Conservation (phyloP, 2,797 vertebrate species). For the Chelon auratus region DNA sequence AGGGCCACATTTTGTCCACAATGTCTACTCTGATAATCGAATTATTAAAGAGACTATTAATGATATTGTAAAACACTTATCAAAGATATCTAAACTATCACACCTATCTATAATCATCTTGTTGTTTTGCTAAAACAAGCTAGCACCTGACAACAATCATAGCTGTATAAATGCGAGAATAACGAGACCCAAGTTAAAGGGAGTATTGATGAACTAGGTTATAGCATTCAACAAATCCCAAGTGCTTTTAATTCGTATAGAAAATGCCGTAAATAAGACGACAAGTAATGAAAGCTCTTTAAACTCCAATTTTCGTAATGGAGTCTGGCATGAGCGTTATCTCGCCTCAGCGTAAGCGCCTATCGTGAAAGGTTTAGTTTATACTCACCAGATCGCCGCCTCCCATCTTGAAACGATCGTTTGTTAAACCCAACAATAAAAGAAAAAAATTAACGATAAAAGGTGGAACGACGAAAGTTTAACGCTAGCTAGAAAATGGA, state of each 20-base stretch:
- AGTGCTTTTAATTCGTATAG: accelerated
- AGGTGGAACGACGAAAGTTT: background rate
- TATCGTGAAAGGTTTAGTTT: background rate
- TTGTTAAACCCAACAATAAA: slow-evolving; percentile 20
- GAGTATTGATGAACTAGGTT: background rate
- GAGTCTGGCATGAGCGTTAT: background rate
- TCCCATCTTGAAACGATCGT: slow-evolving; percentile 74
- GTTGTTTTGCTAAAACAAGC: background rate
- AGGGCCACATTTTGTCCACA: background rate
- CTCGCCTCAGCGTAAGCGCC: background rate
- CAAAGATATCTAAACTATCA: too few relatives aligned
- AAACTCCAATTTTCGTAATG: background rate
- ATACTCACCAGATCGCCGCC: slow-evolving; percentile 83
- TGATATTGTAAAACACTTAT: too few relatives aligned
- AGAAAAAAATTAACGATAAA: background rate
- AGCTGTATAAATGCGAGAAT: background rate
- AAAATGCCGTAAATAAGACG: background rate
- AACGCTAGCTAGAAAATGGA: slow-evolving; percentile 28
- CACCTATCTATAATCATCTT: background rate
- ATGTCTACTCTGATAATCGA: background rate
- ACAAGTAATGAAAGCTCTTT: background rate
- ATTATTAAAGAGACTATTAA: background rate
- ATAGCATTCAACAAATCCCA: accelerated
- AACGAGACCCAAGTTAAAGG: accelerated
- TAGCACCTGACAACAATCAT: background rate